A percentile compares a stretch with the other conserved stretches of the same genome.
phyloP scores from a whole-genome alignment of 92 coral and sea anemone species.

The Galaxea fascicularis region DNA sequence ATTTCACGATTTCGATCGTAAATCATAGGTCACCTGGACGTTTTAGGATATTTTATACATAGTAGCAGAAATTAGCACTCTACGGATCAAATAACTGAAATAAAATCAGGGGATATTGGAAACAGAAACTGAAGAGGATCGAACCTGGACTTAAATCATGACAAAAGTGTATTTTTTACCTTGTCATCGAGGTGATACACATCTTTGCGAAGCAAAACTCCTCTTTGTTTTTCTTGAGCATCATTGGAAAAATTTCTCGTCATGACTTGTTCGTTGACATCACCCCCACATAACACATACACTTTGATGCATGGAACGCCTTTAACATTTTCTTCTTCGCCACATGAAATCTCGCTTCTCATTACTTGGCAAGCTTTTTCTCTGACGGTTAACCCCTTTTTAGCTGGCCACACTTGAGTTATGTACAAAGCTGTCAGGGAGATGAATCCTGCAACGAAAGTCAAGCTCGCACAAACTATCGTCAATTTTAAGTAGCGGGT shows the following conservation, averaged over 20 bases:
- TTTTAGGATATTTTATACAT: too few species aligned
- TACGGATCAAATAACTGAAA: too few species aligned
- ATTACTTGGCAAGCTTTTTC: background rate
- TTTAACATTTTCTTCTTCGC: background rate
- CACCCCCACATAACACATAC: conserved; percentile 5
- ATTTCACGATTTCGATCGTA: too few species aligned
- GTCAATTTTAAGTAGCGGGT: background rate
- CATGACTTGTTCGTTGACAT: too few species aligned
- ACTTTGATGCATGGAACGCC: conserved; percentile 10
- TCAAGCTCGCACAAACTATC: background rate
- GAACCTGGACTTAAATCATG: too few species aligned
- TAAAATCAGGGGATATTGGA: too few species aligned
- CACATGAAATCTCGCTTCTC: conserved; percentile 6
- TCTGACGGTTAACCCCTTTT: background rate
- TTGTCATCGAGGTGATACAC: conserved; percentile 18
- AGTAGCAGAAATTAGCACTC: too few species aligned
- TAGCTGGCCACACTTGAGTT: conserved; percentile 20
- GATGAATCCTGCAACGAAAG: conserved; percentile 21
- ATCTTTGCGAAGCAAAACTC: conserved; percentile 29
- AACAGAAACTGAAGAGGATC: too few species aligned
- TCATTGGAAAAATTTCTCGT: background rate
- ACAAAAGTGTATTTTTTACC: background rate
- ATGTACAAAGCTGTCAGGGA: conserved; percentile 7
- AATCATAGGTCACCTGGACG: too few species aligned
- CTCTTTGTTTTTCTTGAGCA: background rate